A percentile compares a stretch with the other conserved stretches of the same genome.
Evolutionary conservation across 2,797 vertebrate genomes (phyloP).

Genomic region (Taeniopygia guttata): DNA sequence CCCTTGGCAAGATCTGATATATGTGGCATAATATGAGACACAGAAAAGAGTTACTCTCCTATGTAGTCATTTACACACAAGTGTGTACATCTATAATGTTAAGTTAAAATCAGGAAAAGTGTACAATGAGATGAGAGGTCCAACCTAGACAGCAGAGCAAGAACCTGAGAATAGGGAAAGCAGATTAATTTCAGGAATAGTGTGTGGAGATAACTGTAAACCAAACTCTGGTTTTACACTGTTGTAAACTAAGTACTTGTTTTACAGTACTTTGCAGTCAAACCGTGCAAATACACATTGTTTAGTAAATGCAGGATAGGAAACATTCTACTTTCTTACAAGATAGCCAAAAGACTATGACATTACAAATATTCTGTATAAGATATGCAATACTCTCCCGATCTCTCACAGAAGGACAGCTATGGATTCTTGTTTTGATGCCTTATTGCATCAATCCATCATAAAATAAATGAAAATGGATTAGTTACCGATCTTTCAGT

Average conservation of each 20-base stretch:
- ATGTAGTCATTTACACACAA: background rate
- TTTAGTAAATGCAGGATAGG: background rate
- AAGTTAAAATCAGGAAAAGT: background rate
- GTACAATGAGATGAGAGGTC: background rate
- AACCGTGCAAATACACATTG: background rate
- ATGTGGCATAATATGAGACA: background rate
- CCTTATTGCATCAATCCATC: background rate
- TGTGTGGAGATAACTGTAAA: background rate
- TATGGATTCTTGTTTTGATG: background rate
- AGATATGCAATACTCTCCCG: background rate
- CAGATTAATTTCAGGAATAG: background rate
- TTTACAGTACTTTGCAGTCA: background rate
- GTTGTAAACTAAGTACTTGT: background rate
- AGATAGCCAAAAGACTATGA: background rate
- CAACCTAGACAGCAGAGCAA: background rate
- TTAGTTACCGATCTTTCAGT: background rate
- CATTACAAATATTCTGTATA: background rate
- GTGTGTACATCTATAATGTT: background rate
- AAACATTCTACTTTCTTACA: background rate
- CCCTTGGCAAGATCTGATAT: background rate
- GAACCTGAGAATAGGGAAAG: background rate
- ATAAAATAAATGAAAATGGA: background rate
- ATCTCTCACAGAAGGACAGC: background rate
- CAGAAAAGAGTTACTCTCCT: background rate
- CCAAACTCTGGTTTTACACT: background rate